These are phyloP conservation scores for Paramuricea clavata DNA, from an alignment of 92 coral and sea anemone genomes.

Conservation along the genomic window DNA sequence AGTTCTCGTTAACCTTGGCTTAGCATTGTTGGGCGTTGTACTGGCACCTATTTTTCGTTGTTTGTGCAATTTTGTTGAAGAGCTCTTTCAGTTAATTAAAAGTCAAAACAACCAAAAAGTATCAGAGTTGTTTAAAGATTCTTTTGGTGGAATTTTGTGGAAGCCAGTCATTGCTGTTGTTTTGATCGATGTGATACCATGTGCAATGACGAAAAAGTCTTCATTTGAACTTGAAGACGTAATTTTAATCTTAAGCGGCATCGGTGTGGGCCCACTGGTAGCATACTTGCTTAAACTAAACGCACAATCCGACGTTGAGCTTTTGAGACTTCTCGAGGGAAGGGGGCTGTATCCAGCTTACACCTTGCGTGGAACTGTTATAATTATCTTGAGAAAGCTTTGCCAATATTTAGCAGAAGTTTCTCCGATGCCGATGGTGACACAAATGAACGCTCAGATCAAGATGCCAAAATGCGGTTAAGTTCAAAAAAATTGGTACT, in stretches of 20 bases:
- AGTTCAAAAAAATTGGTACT: too few species aligned
- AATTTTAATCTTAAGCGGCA: background rate
- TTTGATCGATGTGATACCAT: background rate
- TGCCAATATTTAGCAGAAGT: too few species aligned
- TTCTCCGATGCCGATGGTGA: too few species aligned
- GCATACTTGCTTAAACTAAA: background rate
- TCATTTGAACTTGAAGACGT: background rate
- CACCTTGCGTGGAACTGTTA: background rate
- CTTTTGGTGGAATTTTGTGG: background rate
- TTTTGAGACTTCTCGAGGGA: background rate
- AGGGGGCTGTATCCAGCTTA: background rate
- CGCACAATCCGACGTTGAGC: background rate
- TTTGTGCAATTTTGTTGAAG: background rate
- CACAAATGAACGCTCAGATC: too few species aligned
- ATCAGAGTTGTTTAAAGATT: background rate
- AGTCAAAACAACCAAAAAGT: background rate
- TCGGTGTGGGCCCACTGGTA: constrained; percentile 12
- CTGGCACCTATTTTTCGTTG: background rate
- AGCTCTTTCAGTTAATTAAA: background rate
- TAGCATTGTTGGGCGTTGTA: background rate
- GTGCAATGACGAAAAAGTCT: background rate
- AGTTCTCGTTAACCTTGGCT: background rate
- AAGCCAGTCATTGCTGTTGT: background rate
- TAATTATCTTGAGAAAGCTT: background rate
- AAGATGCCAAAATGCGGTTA: too few species aligned